These are phyloP conservation scores for Melanitta fusca DNA, from an alignment of 2,797 vertebrate species.

Conservation along the genomic window DNA sequence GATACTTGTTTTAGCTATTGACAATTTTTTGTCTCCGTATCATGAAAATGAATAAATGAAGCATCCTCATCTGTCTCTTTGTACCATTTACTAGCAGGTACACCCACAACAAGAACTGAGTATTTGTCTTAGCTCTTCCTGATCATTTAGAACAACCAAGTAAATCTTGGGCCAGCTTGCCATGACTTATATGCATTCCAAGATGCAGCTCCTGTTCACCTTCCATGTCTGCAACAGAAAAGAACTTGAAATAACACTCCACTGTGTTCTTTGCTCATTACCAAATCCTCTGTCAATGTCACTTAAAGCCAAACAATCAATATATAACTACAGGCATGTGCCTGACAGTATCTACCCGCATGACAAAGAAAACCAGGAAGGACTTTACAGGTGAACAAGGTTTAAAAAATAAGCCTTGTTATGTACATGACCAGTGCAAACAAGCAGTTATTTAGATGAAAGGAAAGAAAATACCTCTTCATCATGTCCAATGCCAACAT, in stretches of 20 bases:
- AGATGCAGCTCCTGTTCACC: neutral
- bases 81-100: neutral
- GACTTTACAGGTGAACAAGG: neutral
- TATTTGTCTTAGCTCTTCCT: neutral
- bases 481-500: constrained; percentile 92
- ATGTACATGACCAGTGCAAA: neutral
- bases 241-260: neutral
- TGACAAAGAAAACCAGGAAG: neutral
- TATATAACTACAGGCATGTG: neutral
- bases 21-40: neutral
- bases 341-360: neutral
- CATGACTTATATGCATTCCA: neutral
- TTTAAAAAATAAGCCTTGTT: neutral
- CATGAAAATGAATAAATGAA: neutral
- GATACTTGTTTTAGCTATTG: neutral
- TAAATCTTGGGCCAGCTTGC: neutral
- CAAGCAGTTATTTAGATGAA: neutral
- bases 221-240: neutral
- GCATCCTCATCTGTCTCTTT: neutral
- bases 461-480: constrained; percentile 83
- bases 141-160: neutral
- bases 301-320: neutral
- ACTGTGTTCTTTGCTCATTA: neutral
- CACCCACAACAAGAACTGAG: neutral
- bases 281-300: neutral